Percentiles rank a stretch among this genome's conserved stretches.
Conservation (phyloP, 2,113 vertebrate genomes). For the Galeopterus variegatus region DNA sequence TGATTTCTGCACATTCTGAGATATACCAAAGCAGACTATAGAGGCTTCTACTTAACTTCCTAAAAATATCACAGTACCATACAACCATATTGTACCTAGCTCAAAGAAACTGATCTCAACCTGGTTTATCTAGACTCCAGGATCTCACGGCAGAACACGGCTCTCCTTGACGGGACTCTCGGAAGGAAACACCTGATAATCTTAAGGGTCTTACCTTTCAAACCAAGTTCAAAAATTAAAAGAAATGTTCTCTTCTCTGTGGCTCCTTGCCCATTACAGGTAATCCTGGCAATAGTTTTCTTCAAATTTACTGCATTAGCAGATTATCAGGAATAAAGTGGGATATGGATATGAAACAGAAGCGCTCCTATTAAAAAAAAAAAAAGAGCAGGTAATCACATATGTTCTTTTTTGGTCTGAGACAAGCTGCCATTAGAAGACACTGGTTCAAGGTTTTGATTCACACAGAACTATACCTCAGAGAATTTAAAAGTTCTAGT, state of each 20-base stretch:
- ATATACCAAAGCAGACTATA: neutral
- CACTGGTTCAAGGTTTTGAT: neutral
- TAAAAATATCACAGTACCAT: neutral
- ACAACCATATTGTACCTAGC: neutral
- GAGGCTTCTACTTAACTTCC: neutral
- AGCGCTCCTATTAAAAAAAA: conserved; percentile 86
- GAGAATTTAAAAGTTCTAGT: neutral
- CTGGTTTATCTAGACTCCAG: neutral
- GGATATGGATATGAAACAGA: conserved; percentile 77
- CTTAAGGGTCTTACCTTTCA: conserved; percentile 91
- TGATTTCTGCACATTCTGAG: neutral
- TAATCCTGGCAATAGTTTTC: conserved; percentile 89
- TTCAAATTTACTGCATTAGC: conserved; percentile 87
- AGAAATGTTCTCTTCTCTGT: conserved; percentile 92
- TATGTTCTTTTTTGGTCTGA: neutral
- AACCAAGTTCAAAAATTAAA: conserved; percentile 93
- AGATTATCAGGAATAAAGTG: conserved; percentile 83
- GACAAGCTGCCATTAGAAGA: neutral
- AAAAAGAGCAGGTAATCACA: conserved; percentile 68
- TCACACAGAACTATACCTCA: neutral
- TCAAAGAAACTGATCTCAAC: neutral
- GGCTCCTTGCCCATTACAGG: conserved; percentile 98
- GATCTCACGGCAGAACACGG: neutral
- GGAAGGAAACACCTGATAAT: conserved; percentile 64
- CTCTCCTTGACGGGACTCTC: neutral